Evolutionary conservation across 2,113 vertebrate species (phyloP).

Genomic region (Megaceryle maxima): DNA sequence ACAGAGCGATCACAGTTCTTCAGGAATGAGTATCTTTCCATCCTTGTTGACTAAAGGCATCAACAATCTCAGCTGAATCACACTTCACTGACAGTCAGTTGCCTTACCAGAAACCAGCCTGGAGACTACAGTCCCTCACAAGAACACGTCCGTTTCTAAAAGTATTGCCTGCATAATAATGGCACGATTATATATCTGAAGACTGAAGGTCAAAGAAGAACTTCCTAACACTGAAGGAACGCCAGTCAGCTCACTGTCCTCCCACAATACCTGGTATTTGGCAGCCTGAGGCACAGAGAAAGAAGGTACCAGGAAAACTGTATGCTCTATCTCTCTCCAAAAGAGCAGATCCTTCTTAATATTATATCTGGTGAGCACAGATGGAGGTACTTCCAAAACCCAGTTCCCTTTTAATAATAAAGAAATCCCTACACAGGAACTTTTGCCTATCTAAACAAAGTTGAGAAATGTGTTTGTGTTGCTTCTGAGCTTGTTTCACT

Average conservation of each 20-base stretch:
- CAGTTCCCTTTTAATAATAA: background rate
- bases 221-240: fast-evolving
- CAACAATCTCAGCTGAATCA: background rate
- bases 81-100: background rate
- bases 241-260: background rate
- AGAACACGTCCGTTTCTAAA: background rate
- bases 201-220: background rate
- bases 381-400: background rate
- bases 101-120: background rate
- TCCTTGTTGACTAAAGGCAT: background rate
- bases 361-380: background rate
- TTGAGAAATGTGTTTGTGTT: fast-evolving
- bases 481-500: background rate
- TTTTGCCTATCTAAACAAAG: background rate
- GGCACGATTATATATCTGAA: background rate
- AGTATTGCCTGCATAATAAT: background rate
- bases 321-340: background rate
- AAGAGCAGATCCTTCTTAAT: background rate
- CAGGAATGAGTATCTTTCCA: background rate
- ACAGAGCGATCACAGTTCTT: background rate
- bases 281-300: background rate
- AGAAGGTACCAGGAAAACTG: background rate
- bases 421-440: background rate
- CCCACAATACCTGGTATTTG: background rate
- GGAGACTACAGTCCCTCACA: background rate